Conservation (phyloP, 2,797 vertebrate genomes). For the Ciconia nigra region DNA sequence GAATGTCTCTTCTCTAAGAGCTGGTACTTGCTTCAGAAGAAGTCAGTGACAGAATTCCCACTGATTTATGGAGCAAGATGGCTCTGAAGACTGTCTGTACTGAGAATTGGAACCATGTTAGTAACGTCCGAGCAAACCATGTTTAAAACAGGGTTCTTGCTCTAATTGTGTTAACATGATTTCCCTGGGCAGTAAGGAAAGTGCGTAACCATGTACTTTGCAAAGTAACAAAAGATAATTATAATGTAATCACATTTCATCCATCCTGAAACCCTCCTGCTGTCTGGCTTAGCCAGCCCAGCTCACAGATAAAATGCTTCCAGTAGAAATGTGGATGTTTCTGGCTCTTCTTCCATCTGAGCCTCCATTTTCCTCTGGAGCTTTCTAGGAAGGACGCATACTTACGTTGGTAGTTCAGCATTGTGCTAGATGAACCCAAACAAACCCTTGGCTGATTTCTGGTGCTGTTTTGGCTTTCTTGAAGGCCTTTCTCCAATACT, state of each 20-base stretch:
- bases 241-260: background rate
- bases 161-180: constrained; percentile 40
- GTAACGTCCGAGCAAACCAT: background rate
- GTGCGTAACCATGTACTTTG: constrained; percentile 42
- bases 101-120: background rate
- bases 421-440: background rate
- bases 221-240: constrained; percentile 20
- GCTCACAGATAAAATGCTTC: background rate
- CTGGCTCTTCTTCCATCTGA: background rate
- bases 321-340: background rate
- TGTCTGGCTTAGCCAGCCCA: background rate
- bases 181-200: constrained; percentile 42
- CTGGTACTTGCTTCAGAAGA: background rate
- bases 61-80: background rate
- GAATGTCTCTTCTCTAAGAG: background rate
- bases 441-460: background rate
- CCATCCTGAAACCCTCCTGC: background rate
- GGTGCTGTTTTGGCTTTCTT: background rate
- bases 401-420: background rate
- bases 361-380: background rate
- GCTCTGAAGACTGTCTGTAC: background rate
- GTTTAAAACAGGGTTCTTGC: constrained; percentile 8
- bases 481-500: background rate
- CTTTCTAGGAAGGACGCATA: background rate
- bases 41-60: background rate